Percentiles rank a stretch among this genome's conserved stretches.
Evolutionary conservation across 1,140 invertebrate genomes (phyloP).

Genomic region (Meloidogyne hapla): DNA sequence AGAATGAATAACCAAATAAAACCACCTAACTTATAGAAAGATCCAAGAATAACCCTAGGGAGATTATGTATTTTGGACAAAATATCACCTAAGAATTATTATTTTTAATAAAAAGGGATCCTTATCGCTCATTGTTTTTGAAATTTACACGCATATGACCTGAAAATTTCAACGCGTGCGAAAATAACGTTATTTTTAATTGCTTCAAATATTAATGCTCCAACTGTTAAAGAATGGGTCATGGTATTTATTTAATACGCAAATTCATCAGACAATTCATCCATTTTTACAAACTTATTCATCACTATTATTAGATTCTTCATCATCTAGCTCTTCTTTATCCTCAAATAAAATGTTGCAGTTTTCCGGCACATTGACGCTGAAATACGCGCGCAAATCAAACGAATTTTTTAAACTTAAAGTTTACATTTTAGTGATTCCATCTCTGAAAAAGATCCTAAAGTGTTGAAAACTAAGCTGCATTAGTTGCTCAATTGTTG

Average conservation of each 20-base stretch:
- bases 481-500: constrained; percentile 5
- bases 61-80: not conserved
- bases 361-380: not conserved
- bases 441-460: not conserved
- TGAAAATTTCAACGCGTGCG: too few species aligned
- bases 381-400: not conserved
- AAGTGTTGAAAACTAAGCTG: constrained; percentile 14
- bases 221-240: too few species aligned
- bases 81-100: too few species aligned
- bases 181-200: not conserved
- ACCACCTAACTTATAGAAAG: not conserved
- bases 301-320: not conserved
- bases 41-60: not conserved
- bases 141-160: too few species aligned
- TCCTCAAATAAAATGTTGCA: not conserved
- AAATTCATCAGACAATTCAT: not conserved
- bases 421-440: constrained; percentile 8
- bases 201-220: too few species aligned
- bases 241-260: not conserved
- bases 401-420: not conserved
- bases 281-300: not conserved
- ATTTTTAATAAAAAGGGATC: too few species aligned
- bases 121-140: too few species aligned
- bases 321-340: not conserved
- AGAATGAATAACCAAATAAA: not conserved